Evolutionary conservation across 2,113 vertebrate species (phyloP).

Genomic region (Globicephala melas): DNA sequence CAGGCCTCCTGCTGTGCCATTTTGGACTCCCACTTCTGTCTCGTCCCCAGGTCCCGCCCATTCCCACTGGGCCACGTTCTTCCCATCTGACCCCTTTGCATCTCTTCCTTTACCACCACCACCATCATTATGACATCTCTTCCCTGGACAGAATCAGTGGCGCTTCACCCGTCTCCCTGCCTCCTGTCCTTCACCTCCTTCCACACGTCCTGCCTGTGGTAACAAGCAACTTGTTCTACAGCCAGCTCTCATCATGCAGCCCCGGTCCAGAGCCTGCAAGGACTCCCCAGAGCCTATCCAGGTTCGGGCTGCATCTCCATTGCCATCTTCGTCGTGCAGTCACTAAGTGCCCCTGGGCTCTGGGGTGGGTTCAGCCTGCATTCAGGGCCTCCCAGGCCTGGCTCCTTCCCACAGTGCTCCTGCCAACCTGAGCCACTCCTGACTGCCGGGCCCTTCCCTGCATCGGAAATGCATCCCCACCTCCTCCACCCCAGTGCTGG

Average conservation of each 20-base stretch:
- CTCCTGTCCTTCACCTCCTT: not conserved
- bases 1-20: not conserved
- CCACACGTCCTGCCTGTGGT: fast-evolving
- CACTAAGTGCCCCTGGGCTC: not conserved
- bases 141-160: not conserved
- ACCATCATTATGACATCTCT: not conserved
- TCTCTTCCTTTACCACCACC: not conserved
- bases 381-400: not conserved
- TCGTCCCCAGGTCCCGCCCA: not conserved
- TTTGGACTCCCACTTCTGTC: not conserved
- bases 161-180: not conserved
- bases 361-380: not conserved
- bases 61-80: not conserved
- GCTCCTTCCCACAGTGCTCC: not conserved
- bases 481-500: not conserved
- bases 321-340: not conserved
- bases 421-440: not conserved
- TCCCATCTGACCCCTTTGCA: not conserved
- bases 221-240: not conserved
- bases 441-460: not conserved
- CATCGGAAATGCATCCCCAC: not conserved
- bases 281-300: not conserved
- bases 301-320: not conserved
- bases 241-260: not conserved
- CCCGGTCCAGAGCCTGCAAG: not conserved